Conservation (phyloP, 2,888 invertebrate genomes). For the Adelognathus sp. region DNA sequence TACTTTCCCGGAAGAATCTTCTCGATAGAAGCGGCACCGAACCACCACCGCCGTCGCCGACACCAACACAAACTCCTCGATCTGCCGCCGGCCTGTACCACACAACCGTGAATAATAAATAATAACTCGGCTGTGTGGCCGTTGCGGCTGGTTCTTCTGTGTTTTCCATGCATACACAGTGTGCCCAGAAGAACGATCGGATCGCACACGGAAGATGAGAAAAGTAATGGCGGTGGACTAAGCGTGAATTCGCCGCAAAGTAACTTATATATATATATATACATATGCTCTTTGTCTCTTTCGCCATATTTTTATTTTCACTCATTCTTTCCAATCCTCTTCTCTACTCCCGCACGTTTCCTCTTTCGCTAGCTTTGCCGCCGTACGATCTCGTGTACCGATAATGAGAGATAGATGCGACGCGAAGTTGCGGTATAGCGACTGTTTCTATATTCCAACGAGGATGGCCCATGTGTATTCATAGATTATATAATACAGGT, state of each 20-base stretch:
- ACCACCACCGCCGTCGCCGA: too few relatives aligned
- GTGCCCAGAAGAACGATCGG: conserved; percentile 51
- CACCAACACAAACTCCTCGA: conserved; percentile 26
- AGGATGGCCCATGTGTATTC: conserved; percentile 1
- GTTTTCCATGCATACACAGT: conserved; percentile 41
- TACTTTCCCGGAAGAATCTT: conserved; percentile 58
- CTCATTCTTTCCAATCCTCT: conserved; percentile 26
- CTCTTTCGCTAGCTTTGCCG: conserved; percentile 47
- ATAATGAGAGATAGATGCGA: conserved; percentile 61
- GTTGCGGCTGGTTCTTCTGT: conserved; percentile 41
- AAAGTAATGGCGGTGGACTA: conserved; percentile 58
- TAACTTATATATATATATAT: conserved; percentile 8
- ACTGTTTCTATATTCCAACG: conserved; percentile 36
- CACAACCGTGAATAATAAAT: conserved; percentile 60
- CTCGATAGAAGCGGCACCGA: conserved; percentile 50
- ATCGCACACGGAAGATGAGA: conserved; percentile 60
- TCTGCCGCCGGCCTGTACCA: conserved; percentile 43
- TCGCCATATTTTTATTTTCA: background rate
- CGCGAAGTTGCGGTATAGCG: conserved; percentile 31
- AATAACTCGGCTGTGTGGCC: conserved; percentile 57
- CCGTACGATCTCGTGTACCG: conserved; percentile 52
- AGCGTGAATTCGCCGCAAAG: conserved; percentile 55
- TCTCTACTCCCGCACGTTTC: conserved; percentile 43
- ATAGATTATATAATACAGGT: conserved; percentile 44
- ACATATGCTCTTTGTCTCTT: conserved; percentile 24